phyloP scores from a whole-genome alignment of 2,113 vertebrate species.

The Peromyscus maniculatus region DNA sequence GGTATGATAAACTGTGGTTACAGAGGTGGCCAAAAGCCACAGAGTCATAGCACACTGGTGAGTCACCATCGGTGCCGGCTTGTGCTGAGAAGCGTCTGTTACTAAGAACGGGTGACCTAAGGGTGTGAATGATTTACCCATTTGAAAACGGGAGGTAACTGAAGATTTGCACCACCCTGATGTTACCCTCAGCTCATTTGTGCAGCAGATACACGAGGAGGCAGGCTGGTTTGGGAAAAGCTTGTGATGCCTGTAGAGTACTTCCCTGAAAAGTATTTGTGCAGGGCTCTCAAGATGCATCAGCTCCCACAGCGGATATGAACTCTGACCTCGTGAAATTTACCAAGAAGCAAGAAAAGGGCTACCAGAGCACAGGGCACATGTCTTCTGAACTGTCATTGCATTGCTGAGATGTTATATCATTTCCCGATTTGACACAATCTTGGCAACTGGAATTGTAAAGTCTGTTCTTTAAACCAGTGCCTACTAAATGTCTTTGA shows the following conservation, averaged over 20 bases:
- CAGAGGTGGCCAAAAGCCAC: not conserved
- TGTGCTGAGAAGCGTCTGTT: not conserved
- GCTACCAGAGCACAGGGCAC: not conserved
- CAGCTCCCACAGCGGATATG: not conserved
- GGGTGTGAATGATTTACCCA: not conserved
- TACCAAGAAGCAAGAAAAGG: not conserved
- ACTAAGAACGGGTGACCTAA: not conserved
- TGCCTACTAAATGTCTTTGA: not conserved
- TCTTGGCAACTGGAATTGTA: not conserved
- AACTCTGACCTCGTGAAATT: not conserved
- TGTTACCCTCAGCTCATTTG: not conserved
- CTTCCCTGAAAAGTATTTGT: not conserved
- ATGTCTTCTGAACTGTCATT: not conserved
- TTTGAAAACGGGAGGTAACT: not conserved
- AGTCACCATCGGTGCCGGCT: not conserved
- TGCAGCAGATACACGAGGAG: accelerated
- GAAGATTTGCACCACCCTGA: not conserved
- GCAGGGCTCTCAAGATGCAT: not conserved
- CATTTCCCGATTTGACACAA: not conserved
- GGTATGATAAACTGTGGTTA: not conserved
- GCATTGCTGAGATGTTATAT: not conserved
- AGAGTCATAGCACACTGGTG: not conserved
- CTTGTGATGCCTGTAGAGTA: not conserved
- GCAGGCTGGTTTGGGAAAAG: not conserved
- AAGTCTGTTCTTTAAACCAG: not conserved